phyloP scores from a whole-genome alignment of 1,140 invertebrate species.

The Conus betulinus region DNA sequence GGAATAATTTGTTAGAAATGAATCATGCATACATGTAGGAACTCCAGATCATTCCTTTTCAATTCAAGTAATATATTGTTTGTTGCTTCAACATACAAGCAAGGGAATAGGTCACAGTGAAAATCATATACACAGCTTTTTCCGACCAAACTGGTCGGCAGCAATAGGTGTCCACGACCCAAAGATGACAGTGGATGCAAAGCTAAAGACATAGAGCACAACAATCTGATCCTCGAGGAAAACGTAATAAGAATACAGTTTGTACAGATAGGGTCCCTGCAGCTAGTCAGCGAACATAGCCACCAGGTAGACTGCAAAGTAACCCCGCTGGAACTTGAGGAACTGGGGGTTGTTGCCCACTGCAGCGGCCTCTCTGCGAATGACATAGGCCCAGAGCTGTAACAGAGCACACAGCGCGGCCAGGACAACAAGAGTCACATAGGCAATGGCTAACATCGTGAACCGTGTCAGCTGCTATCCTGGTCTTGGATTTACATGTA shows the following conservation, averaged over 20 bases:
- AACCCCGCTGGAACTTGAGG: slow-evolving; percentile 79
- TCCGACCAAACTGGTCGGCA: slow-evolving; percentile 81
- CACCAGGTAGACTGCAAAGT: slow-evolving; percentile 81
- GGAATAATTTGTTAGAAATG: too few species aligned
- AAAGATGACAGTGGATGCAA: slow-evolving; percentile 82
- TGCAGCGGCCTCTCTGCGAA: slow-evolving; percentile 56
- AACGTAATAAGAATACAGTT: slow-evolving; percentile 83
- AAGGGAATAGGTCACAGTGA: slow-evolving; percentile 81
- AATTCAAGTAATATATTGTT: too few species aligned
- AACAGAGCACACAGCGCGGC: slow-evolving; percentile 55
- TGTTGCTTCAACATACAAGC: slow-evolving; percentile 78
- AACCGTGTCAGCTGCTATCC: slow-evolving; percentile 15
- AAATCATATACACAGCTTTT: slow-evolving; percentile 78
- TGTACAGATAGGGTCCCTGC: slow-evolving; percentile 85
- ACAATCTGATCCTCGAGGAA: slow-evolving; percentile 81
- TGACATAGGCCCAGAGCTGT: slow-evolving; percentile 62
- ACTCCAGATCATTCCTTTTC: too few species aligned
- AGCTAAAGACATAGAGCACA: slow-evolving; percentile 82
- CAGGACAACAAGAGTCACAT: slow-evolving; percentile 60
- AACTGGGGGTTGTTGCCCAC: slow-evolving; percentile 77
- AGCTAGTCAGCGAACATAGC: slow-evolving; percentile 84
- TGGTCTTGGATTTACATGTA: background rate
- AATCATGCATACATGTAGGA: too few species aligned
- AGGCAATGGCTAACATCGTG: slow-evolving; percentile 78
- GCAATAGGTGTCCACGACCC: slow-evolving; percentile 81